Evolutionary conservation across 1,140 invertebrate genomes (phyloP).

Genomic region (Akabosia matsudoensis): DNA sequence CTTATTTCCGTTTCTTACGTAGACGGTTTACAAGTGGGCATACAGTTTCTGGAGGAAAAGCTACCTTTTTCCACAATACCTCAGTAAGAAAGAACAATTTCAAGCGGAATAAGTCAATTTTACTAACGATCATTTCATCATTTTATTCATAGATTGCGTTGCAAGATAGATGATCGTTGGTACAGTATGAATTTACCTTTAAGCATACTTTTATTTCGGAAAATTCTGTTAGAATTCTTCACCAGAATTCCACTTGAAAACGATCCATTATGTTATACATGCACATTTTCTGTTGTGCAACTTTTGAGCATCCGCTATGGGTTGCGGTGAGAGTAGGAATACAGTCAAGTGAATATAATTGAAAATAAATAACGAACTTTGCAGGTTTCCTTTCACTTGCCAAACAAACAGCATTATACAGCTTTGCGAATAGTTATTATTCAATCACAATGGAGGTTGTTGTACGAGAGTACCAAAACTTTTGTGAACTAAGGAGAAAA

Average conservation of each 20-base stretch:
- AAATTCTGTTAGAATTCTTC: too few species aligned
- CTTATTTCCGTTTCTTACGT: not conserved
- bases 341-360: slow-evolving; percentile 10
- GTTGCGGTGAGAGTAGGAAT: too few species aligned
- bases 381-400: not conserved
- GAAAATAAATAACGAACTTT: slow-evolving; percentile 14
- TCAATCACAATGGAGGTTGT: not conserved
- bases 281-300: not conserved
- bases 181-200: too few species aligned
- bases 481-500: not conserved
- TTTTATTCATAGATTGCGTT: not conserved
- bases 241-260: too few species aligned
- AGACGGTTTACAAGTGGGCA: not conserved
- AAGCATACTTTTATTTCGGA: too few species aligned
- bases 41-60: too few species aligned
- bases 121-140: slow-evolving; percentile 19
- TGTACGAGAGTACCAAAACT: not conserved
- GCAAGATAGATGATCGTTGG: not conserved
- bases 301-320: too few species aligned
- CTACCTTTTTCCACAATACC: too few species aligned
- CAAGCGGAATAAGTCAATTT: slow-evolving; percentile 13
- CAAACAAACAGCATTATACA: not conserved
- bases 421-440: not conserved
- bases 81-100: slow-evolving; percentile 1
- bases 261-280: too few species aligned